Evolutionary conservation across 2,113 vertebrate genomes (phyloP).

Genomic region (Podiceps cristatus): DNA sequence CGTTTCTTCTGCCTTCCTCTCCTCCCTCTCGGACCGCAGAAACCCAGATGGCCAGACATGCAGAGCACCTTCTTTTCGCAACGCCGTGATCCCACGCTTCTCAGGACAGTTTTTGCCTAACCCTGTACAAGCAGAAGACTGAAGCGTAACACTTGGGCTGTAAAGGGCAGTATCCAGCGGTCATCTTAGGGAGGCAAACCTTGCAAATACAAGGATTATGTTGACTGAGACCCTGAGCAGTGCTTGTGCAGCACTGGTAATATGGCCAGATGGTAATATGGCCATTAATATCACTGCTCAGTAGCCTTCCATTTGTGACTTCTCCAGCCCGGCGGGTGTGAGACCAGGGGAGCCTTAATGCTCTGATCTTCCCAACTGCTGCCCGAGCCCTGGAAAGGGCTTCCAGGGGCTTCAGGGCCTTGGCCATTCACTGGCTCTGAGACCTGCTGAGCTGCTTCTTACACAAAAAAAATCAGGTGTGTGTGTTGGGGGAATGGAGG

Average conservation of each 20-base stretch:
- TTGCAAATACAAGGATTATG: too few species aligned
- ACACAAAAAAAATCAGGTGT: not conserved
- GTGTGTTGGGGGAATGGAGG: not conserved
- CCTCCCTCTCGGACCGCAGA: not conserved
- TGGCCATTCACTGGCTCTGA: not conserved
- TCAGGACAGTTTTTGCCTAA: not conserved
- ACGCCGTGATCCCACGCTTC: not conserved
- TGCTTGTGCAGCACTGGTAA: not conserved
- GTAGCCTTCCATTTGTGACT: not conserved
- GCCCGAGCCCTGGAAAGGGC: not conserved
- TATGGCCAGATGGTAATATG: too few species aligned
- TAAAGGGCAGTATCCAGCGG: not conserved
- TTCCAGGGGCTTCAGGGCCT: not conserved
- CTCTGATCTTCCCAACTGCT: not conserved
- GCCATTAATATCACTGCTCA: not conserved
- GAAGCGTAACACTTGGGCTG: not conserved
- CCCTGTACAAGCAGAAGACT: not conserved
- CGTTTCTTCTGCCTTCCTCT: not conserved
- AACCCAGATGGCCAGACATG: not conserved
- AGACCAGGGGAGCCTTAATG: not conserved
- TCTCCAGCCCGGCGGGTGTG: not conserved
- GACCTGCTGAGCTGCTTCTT: not conserved
- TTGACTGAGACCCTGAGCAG: not conserved
- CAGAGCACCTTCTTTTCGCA: not conserved
- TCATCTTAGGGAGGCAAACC: not conserved